Base-by-base conservation (phyloP, 2,888 invertebrate species). In the Drosophila parthenogenetica region DNA sequence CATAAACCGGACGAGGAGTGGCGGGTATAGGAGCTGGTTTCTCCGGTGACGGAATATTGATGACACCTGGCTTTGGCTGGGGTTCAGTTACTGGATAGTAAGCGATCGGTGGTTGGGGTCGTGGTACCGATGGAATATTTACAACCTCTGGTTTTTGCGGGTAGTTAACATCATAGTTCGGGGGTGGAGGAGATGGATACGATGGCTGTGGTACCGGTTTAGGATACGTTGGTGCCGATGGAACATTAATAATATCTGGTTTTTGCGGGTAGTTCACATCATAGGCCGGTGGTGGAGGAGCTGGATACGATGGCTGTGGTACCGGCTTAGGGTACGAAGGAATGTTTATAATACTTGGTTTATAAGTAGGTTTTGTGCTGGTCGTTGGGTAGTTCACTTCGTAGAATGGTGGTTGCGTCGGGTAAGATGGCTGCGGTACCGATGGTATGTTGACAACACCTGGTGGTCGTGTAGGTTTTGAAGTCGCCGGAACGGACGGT, bases 71-170 rank as follows among this genome's bases (percentile, higher is more conserved):
- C 7, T 14, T 50, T 2, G 46, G 35, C 11, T 53, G 39, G 39
- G 54, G 73, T 22, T 49, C 42, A 5, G 14, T 29, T 0, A 48
- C 16, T 29, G 70, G 64, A 2, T 67, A 61, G 79, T 73, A 77
- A 77, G 92, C 62, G 3, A 46, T 5, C 0, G 71, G 69, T 1
- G 68, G 65, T 3, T 57, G 51, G 0, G 92, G 87, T 88, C 68
- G 68, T 10, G 53, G 39, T 4, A 29, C 50, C 3, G 75, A 74
- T 10, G 68, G 17, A 64, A 77, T 69, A 39, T 79, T 78, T 1
- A 79, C 17, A 16, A 64, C 40, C 37, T 37, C 69, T 7, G 76
- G 76, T 0, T 51, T 53, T 11, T 45, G 50, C 16, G 53, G 61
- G 5, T 76, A 39, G 25, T 64, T 58, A 1, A 63, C 66, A 40